Conservation (phyloP, 1,140 invertebrate species). For the Antheraea mylitta region DNA sequence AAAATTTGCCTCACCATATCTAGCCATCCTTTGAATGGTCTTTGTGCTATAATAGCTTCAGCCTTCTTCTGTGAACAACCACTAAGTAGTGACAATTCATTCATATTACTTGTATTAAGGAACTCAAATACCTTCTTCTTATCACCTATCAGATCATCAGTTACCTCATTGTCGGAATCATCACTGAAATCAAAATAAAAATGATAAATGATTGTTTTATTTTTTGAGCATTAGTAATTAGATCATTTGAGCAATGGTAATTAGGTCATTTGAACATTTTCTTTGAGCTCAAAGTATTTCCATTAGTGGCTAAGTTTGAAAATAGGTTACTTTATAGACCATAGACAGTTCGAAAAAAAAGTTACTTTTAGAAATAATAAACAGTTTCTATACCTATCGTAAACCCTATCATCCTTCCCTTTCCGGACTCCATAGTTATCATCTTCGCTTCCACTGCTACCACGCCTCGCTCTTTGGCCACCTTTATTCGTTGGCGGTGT, state of each 20-base stretch:
- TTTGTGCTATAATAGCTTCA: constrained; percentile 81
- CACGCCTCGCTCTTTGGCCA: constrained; percentile 42
- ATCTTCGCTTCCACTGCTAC: constrained; percentile 69
- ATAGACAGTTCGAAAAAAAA: no score
- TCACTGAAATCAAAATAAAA: constrained; percentile 62
- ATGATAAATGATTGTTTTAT: no score
- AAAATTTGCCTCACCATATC: constrained; percentile 80
- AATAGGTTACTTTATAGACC: no score
- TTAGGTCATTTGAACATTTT: no score
- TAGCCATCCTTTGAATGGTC: constrained; percentile 87
- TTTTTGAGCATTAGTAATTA: no score
- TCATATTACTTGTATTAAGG: constrained; percentile 82
- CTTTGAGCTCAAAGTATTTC: no score
- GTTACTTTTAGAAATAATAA: neutral
- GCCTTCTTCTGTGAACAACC: constrained; percentile 88
- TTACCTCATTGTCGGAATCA: constrained; percentile 87
- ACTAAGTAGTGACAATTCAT: constrained; percentile 84
- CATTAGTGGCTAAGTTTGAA: no score
- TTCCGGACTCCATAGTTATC: constrained; percentile 67
- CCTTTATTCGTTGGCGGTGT: constrained; percentile 37
- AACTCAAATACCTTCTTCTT: constrained; percentile 88
- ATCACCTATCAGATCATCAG: constrained; percentile 83
- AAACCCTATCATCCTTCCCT: constrained; percentile 68
- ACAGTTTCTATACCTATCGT: constrained; percentile 55
- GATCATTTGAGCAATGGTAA: no score